A percentile compares a stretch with the other conserved stretches of the same genome.
These are phyloP conservation scores for Machaerirhynchus nigripectus DNA, from an alignment of 2,113 vertebrate species.

Conservation along the genomic window DNA sequence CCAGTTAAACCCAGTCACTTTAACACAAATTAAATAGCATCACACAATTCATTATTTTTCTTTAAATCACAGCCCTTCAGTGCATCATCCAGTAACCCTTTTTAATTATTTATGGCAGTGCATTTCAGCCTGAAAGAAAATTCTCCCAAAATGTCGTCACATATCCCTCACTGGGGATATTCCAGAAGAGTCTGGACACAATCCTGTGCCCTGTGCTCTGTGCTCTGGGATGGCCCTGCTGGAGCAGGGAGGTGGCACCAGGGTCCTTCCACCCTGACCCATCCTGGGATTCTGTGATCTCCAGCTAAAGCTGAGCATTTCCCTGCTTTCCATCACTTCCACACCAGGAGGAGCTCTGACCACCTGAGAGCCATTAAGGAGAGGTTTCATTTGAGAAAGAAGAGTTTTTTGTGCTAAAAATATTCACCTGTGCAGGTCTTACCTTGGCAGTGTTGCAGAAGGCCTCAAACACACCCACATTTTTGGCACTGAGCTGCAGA, in stretches of 20 bases:
- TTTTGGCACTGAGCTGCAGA: conserved; percentile 96
- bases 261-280: background rate
- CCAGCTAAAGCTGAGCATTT: background rate
- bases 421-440: background rate
- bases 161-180: background rate
- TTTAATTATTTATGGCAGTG: background rate
- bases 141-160: background rate
- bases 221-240: background rate
- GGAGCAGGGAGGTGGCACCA: background rate
- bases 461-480: conserved; percentile 94
- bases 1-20: background rate
- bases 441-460: conserved; percentile 99
- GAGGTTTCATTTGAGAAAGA: background rate
- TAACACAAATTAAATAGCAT: background rate
- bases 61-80: background rate
- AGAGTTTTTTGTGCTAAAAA: background rate
- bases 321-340: background rate
- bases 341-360: background rate
- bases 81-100: background rate
- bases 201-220: background rate
- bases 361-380: background rate
- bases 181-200: background rate
- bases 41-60: background rate
- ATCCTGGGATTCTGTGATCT: background rate
- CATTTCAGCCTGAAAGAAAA: background rate